phyloP scores from a whole-genome alignment of 2,797 vertebrate genomes.

The Lates japonicus region DNA sequence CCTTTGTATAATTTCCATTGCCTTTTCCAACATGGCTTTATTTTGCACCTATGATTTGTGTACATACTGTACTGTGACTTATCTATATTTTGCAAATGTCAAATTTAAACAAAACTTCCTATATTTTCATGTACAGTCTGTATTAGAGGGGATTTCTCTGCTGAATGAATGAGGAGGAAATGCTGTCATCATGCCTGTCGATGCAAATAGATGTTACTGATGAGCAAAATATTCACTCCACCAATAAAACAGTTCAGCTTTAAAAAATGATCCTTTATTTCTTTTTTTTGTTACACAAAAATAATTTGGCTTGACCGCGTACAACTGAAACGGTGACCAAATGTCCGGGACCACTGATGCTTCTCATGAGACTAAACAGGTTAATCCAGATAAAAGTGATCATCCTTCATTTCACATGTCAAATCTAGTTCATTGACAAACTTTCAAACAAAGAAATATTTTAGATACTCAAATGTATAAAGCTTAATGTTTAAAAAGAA shows the following conservation, averaged over 20 bases:
- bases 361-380: neutral
- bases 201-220: slow-evolving; percentile 71
- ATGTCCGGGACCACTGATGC: neutral
- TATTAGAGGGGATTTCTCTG: slow-evolving; percentile 42
- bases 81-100: slow-evolving; percentile 67
- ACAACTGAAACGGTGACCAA: neutral
- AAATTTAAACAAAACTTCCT: slow-evolving; percentile 46
- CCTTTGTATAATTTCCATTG: neutral
- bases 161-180: slow-evolving; percentile 69
- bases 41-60: slow-evolving; percentile 47
- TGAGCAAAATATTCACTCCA: slow-evolving; percentile 70
- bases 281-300: slow-evolving; percentile 12
- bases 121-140: slow-evolving; percentile 66
- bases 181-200: slow-evolving; percentile 64
- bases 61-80: slow-evolving; percentile 66
- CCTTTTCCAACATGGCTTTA: slow-evolving; percentile 43
- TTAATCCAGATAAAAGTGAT: neutral
- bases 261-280: slow-evolving; percentile 35
- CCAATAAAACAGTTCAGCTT: slow-evolving; percentile 78
- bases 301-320: neutral
- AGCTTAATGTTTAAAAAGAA: neutral
- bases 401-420: neutral
- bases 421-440: neutral
- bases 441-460: neutral
- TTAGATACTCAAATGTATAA: neutral